Conservation (phyloP, 2,888 invertebrate genomes). For the Heliconius erato region DNA sequence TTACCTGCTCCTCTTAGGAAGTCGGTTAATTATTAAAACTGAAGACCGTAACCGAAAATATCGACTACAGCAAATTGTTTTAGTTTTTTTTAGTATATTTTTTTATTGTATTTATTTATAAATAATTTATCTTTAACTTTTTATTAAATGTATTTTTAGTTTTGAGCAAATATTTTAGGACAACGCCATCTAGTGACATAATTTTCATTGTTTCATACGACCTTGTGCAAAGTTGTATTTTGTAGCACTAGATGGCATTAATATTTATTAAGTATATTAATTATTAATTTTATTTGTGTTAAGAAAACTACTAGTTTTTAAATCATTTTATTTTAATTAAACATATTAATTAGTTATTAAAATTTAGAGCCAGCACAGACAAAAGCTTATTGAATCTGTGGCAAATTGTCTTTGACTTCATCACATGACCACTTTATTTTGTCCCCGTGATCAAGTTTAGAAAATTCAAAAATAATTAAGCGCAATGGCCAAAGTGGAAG, state of each 20-base stretch:
- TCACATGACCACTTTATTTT: constrained; percentile 90
- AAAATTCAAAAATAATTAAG: constrained; percentile 88
- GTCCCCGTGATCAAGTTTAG: constrained; percentile 90
- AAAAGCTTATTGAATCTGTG: constrained; percentile 48
- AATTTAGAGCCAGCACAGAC: not conserved
- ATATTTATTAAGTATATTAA: not conserved
- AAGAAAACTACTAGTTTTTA: not conserved
- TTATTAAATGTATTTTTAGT: not conserved
- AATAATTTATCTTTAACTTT: too few species aligned
- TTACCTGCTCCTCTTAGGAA: too few species aligned
- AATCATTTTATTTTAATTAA: not conserved
- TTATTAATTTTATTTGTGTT: not conserved
- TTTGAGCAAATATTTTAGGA: too few species aligned
- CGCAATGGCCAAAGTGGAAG: constrained; percentile 82
- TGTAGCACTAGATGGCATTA: not conserved
- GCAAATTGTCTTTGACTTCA: constrained; percentile 68
- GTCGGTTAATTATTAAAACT: too few species aligned
- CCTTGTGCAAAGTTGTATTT: not conserved
- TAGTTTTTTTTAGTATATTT: not conserved
- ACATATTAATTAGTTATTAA: not conserved
- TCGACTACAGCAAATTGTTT: too few species aligned
- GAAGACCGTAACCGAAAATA: too few species aligned
- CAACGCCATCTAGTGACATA: constrained; percentile 23
- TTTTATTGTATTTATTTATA: not conserved
- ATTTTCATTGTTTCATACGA: not conserved